phyloP scores from a whole-genome alignment of 1,140 invertebrate genomes.

The Dendrolimus kikuchii region DNA sequence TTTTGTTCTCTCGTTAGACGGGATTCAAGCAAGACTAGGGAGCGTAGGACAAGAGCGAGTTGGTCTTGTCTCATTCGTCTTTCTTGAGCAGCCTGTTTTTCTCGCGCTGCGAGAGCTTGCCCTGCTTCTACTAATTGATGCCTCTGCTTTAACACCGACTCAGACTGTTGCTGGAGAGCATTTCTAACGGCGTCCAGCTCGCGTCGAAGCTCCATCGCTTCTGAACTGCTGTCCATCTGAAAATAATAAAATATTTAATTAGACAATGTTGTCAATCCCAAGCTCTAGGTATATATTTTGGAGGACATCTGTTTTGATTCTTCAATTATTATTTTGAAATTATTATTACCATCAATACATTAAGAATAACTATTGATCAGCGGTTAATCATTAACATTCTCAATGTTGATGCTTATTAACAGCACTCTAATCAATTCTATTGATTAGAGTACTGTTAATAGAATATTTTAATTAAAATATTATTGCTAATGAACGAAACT shows the following conservation, averaged over 20 bases:
- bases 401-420: no score
- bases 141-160: constrained; percentile 74
- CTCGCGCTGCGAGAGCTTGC: constrained; percentile 75
- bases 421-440: no score
- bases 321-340: no score
- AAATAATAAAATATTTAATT: constrained; percentile 46
- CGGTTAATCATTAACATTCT: no score
- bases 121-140: constrained; percentile 72
- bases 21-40: constrained; percentile 80
- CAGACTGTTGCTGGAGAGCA: constrained; percentile 75
- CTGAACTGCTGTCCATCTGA: constrained; percentile 75
- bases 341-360: no score
- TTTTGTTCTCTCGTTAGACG: constrained; percentile 83
- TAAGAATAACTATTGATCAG: no score
- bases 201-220: constrained; percentile 68
- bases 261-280: background rate
- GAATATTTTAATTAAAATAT: no score
- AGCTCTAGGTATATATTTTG: no score
- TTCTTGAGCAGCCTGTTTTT: constrained; percentile 74
- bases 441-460: no score
- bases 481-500: no score
- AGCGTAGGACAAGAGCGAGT: constrained; percentile 77
- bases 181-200: constrained; percentile 77
- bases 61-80: constrained; percentile 77
- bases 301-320: no score